Base-by-base conservation (phyloP, 2,113 vertebrate genomes). In the Acanthisitta chloris region DNA sequence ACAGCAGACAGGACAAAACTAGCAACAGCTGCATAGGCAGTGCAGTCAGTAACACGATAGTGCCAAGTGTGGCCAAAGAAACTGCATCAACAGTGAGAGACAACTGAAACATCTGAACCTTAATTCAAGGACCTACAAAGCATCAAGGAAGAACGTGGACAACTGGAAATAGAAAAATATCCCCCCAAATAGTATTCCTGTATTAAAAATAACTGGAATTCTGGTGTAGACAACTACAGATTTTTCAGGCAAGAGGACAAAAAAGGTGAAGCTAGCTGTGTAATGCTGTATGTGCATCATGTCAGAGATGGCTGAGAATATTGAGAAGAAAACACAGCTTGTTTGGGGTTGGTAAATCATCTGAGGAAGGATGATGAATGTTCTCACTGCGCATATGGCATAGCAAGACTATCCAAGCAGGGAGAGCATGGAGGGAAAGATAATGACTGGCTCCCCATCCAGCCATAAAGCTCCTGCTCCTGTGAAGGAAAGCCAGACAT, bases 381-480 rank as follows among this genome's bases (percentile, higher is more conserved):
- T 90, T 94, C 84, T 95, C 43, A n/a, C 17, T 0, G 3, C 40
- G 84, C 92, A 87, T 93, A 91, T 87, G 95, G 93, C 65, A 59
- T 4, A 46, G 69, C 51, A 59, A 87, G 78, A 36, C 43, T 94
- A 61, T 90, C 65, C 45, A 86, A 82, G 74, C 4, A 61, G 71
- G 71, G 24, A 57, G 7, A 76, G 19, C 25, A 57, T 0, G 0
- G 76, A 61, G 40, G 17, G 25, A 82, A 43, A 77, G 26, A 55
- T 28, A 38, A 51, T 31, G n/a, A 67, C 24, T 36, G 46, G 14
- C 17, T 91, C 28, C 31, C 8, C 10, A 79, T n/a, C 38, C 45
- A 48, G 48, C 48, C 57, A 36, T 29, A 62, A 61, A 69, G 38
- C 64, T 88, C 38, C 51, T 43, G 25, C 34, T 85, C 26, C 62